Evolutionary conservation across 2,797 vertebrate genomes (phyloP).

Genomic region (Enteromius mattozi): DNA sequence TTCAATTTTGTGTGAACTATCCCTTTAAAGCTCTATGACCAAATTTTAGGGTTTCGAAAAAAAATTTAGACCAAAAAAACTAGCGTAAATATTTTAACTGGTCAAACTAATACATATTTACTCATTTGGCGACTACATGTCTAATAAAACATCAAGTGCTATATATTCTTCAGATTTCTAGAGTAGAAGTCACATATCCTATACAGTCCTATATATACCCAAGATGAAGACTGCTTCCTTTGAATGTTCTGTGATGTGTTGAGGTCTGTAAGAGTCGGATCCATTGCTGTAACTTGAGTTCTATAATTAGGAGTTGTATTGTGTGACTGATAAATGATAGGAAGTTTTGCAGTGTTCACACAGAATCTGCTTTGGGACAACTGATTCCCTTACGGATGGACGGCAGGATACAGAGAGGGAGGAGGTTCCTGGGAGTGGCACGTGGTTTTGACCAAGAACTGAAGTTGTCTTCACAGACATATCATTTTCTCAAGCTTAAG

Average conservation of each 20-base stretch:
- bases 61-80: conserved; percentile 1
- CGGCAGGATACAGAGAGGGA: conserved; percentile 46
- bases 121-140: conserved; percentile 23
- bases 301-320: conserved; percentile 46
- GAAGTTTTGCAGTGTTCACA: conserved; percentile 44
- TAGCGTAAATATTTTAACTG: not conserved
- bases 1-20: not conserved
- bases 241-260: conserved; percentile 5
- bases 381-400: conserved; percentile 19
- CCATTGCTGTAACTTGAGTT: conserved; percentile 8
- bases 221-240: not conserved
- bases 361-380: conserved; percentile 42
- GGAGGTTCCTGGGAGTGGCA: conserved; percentile 57
- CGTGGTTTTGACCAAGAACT: conserved; percentile 41
- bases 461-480: conserved; percentile 35
- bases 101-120: conserved; percentile 18
- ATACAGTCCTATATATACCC: not conserved
- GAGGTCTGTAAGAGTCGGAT: conserved; percentile 16
- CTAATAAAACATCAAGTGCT: not conserved
- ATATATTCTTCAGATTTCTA: conserved; percentile 10
- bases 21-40: not conserved
- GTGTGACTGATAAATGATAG: conserved; percentile 52
- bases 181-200: conserved; percentile 8
- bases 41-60: not conserved
- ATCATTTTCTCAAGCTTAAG: conserved; percentile 53